A percentile compares a stretch with the other conserved stretches of the same genome.
phyloP scores from a whole-genome alignment of 2,888 invertebrate genomes.

The Urechis unicinctus region DNA sequence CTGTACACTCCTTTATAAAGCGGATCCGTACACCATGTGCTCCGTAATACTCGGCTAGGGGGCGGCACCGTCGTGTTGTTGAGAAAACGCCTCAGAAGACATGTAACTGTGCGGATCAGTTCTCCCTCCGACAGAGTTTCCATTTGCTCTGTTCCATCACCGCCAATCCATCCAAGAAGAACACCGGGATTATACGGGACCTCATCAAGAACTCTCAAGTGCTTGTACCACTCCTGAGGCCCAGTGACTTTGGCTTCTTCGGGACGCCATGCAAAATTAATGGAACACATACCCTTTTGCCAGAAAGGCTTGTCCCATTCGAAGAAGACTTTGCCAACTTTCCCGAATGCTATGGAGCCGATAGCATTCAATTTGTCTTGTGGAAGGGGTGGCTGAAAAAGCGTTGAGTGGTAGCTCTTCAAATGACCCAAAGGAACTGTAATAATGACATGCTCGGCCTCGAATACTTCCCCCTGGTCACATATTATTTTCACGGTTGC shows the following conservation, averaged over 20 bases:
- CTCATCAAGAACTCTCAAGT: neutral
- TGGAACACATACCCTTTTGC: neutral
- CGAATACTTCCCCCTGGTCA: neutral
- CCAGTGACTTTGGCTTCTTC: neutral
- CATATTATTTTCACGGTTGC: neutral
- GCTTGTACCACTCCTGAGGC: neutral
- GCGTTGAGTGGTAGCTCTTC: neutral
- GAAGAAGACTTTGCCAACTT: neutral
- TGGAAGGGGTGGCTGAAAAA: neutral
- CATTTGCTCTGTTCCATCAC: neutral
- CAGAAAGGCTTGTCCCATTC: neutral
- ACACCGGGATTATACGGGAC: neutral
- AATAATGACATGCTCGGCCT: neutral
- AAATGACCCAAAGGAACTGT: neutral
- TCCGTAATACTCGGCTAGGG: neutral
- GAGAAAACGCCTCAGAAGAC: neutral
- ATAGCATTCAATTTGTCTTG: neutral
- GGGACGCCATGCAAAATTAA: neutral
- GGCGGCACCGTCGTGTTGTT: neutral
- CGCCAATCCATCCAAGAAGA: neutral
- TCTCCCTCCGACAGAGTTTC: neutral
- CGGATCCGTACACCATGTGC: neutral
- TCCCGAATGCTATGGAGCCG: neutral
- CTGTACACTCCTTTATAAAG: too few species aligned
- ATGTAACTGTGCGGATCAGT: neutral